Conservation (phyloP, 2,797 vertebrate species). For the Miichthys miiuy region DNA sequence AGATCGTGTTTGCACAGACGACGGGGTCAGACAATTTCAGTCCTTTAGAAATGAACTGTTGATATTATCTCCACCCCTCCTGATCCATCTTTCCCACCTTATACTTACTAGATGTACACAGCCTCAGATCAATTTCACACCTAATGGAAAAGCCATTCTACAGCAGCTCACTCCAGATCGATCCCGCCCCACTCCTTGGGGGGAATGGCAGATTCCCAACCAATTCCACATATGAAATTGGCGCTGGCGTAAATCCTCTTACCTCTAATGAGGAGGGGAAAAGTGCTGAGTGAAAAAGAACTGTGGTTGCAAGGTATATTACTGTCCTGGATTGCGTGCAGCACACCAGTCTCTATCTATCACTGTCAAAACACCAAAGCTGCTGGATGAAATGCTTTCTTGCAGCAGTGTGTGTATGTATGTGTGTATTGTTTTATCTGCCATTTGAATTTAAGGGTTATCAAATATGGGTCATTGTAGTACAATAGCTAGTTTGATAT, state of each 20-base stretch:
- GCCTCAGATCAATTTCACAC: constrained; percentile 42
- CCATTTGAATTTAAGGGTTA: neutral
- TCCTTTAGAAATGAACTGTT: constrained; percentile 19
- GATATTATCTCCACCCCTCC: constrained; percentile 3
- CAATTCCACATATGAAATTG: constrained; percentile 43
- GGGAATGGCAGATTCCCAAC: constrained; percentile 45
- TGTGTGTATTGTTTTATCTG: neutral
- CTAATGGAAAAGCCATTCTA: constrained; percentile 51
- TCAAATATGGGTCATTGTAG: neutral
- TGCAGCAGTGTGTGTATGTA: neutral
- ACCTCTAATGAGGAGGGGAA: constrained; percentile 50
- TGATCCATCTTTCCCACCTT: neutral
- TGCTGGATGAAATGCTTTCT: constrained; percentile 4
- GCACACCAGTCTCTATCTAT: constrained; percentile 15
- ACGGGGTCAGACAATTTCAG: neutral
- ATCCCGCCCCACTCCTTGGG: constrained; percentile 36
- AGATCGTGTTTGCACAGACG: neutral
- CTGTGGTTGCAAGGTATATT: constrained; percentile 20
- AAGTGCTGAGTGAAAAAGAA: constrained; percentile 46
- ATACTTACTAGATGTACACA: neutral
- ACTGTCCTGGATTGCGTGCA: constrained; percentile 13
- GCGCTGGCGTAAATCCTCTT: constrained; percentile 39
- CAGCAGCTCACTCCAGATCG: constrained; percentile 60
- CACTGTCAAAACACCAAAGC: constrained; percentile 12
- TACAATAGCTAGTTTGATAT: neutral